A percentile compares a stretch with the other conserved stretches of the same genome.
Evolutionary conservation across 2,113 vertebrate species (phyloP).

Genomic region (crab-eating macaque (Macaca fascicularis)): T2T-MFA8v1.1 NC_088377.1:140049001-140049500

Average conservation of each 20-base stretch:
- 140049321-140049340: slow-evolving; percentile 22
- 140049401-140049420: background rate
- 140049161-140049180: slow-evolving; percentile 41
- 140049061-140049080: slow-evolving; percentile 66
- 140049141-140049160: slow-evolving; percentile 60
- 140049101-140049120: slow-evolving; percentile 31
- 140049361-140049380: background rate
- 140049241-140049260: slow-evolving; percentile 48
- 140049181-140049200: slow-evolving; percentile 60
- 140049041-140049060: slow-evolving; percentile 61
- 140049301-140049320: slow-evolving; percentile 58
- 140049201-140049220: slow-evolving; percentile 55
- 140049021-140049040: slow-evolving; percentile 1
- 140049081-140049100: background rate
- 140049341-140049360: background rate
- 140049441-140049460: background rate
- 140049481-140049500: background rate
- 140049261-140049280: slow-evolving; percentile 62
- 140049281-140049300: slow-evolving; percentile 55
- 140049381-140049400: background rate
- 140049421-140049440: background rate
- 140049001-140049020: background rate
- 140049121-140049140: background rate
- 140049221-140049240: slow-evolving; percentile 50
- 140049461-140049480: background rate